Evolutionary conservation across 2,888 invertebrate species (phyloP), one percentile per base, ranked within the genome.

Genomic region (Trypoxylon attenuatum): DNA sequence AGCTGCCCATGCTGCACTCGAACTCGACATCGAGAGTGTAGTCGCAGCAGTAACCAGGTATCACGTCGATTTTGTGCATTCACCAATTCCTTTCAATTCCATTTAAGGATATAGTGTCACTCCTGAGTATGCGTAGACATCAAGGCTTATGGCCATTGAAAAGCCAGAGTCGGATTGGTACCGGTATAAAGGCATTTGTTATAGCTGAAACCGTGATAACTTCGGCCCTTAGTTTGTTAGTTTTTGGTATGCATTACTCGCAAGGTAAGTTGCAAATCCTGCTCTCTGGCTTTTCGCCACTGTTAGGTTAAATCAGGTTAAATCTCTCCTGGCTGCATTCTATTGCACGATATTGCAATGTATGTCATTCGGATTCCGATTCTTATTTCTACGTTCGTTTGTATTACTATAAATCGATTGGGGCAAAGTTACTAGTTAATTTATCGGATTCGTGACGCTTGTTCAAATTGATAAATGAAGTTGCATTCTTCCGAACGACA

Each of bases 191-290:
- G 84, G 82, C 88, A 50, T 74, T 92, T 21, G 88, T 94, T 78
- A 83, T 90, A 45, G 80, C 88, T 5, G 94, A 94, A 88, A 89
- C 89, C 13, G 73, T 89, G 55, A 88, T 89, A 21, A n/a, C n/a
- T 89, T 93, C 82, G 88, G 89, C 42, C 90, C 87, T 46, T 89
- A 91, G 22, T 94, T 92, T 87, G 89, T n/a, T n/a, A n/a, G 88
- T 64, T 80, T 92, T 76, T 94, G 92, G 91, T 87, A 89, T 94
- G 84, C 94, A 93, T 83, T 90, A 90, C 49, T 91, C 92, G 78
- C 89, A 92, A 89, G 92, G 94, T 93, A 87, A 87, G 88, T 86
- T 76, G 60, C 59, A 54, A 49, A 60, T 45, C 51, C 29, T 42
- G 56, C 56, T 22, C n/a, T 15, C 33, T 8, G 50, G 33, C 23